Conservation (phyloP, 2,888 invertebrate genomes). For the Parnassius glacialis region DNA sequence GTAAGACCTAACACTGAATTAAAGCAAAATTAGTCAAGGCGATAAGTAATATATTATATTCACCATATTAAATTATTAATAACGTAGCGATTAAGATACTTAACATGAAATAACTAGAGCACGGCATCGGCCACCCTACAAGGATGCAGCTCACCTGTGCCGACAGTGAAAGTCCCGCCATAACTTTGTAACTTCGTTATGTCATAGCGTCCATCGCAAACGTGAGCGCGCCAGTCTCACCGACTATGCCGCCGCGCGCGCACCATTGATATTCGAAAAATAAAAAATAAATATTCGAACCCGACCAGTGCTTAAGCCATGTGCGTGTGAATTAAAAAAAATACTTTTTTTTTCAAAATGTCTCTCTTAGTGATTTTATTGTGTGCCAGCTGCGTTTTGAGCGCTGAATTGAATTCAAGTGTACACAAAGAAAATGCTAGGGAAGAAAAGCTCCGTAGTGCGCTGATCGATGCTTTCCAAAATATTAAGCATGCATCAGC, state of each 20-base stretch:
- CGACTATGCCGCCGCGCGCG: conserved; percentile 70
- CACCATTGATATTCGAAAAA: conserved; percentile 42
- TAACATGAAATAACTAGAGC: conserved; percentile 36
- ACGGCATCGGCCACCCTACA: conserved; percentile 41
- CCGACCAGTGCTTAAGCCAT: conserved; percentile 41
- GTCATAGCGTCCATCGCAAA: conserved; percentile 54
- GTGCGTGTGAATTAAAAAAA: conserved; percentile 49
- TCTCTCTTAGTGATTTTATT: conserved; percentile 56
- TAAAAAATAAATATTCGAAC: conserved; percentile 33
- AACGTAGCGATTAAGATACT: conserved; percentile 13
- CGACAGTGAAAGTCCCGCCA: conserved; percentile 67
- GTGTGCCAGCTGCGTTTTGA: conserved; percentile 54
- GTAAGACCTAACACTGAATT: not conserved
- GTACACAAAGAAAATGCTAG: conserved; percentile 58
- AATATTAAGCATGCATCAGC: conserved; percentile 70
- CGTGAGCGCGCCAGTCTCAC: conserved; percentile 54
- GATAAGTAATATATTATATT: conserved; percentile 7
- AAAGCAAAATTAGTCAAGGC: conserved; percentile 13
- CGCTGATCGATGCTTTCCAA: conserved; percentile 72
- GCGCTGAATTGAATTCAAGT: conserved; percentile 48
- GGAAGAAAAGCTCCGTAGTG: conserved; percentile 69
- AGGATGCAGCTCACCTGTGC: conserved; percentile 45
- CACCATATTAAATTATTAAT: conserved; percentile 8
- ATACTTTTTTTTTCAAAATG: conserved; percentile 45
- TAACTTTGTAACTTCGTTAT: conserved; percentile 69